Percentiles rank a stretch among this genome's conserved stretches.
phyloP scores from a whole-genome alignment of 2,888 invertebrate genomes.

The Temnothorax rugatulus region DNA sequence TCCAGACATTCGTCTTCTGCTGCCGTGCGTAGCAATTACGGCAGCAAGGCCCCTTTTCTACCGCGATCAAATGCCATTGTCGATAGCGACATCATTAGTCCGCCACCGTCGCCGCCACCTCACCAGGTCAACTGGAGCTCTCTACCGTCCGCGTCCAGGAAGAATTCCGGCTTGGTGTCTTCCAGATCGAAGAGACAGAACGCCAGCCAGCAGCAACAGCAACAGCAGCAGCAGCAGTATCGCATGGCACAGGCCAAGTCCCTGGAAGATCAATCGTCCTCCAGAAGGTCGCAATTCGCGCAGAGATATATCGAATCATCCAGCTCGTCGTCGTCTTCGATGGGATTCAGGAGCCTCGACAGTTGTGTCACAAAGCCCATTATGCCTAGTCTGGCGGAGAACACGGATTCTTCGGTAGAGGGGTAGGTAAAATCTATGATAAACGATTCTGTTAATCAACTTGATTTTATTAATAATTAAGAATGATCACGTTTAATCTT shows the following conservation, averaged over 20 bases:
- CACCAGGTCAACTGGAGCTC: slow-evolving; percentile 84
- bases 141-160: slow-evolving; percentile 80
- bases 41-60: slow-evolving; percentile 87
- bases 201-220: slow-evolving; percentile 71
- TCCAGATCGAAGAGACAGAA: slow-evolving; percentile 80
- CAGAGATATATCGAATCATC: slow-evolving; percentile 87
- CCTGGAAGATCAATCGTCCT: slow-evolving; percentile 87
- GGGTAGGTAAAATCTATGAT: slow-evolving; percentile 81
- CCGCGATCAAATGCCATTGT: slow-evolving; percentile 88
- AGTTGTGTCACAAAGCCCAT: slow-evolving; percentile 87
- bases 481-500: neutral
- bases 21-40: slow-evolving; percentile 83
- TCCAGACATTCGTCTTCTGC: slow-evolving; percentile 67
- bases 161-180: slow-evolving; percentile 71
- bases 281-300: slow-evolving; percentile 88
- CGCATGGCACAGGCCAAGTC: slow-evolving; percentile 87
- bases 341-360: slow-evolving; percentile 90
- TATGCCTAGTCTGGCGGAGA: slow-evolving; percentile 87
- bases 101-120: slow-evolving; percentile 86
- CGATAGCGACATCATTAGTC: slow-evolving; percentile 87
- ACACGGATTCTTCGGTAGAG: slow-evolving; percentile 88
- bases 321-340: slow-evolving; percentile 88
- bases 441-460: neutral
- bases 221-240: slow-evolving; percentile 78
- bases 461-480: neutral